A percentile compares a stretch with the other conserved stretches of the same genome.
Conservation (phyloP, 2,113 vertebrate genomes). For the Microcebus jonahi region DNA sequence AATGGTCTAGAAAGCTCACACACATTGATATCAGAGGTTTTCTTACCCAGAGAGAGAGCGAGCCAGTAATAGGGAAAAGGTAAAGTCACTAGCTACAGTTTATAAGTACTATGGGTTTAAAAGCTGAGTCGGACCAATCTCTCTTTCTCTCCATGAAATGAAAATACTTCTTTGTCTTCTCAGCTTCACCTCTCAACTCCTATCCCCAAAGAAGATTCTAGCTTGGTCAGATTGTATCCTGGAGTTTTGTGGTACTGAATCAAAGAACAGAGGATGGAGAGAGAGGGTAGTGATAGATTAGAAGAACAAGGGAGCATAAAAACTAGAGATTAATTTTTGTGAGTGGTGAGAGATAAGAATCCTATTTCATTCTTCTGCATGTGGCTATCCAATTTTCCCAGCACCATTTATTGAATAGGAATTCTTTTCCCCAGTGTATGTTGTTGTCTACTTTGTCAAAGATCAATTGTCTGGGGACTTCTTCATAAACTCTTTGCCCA, state of each 20-base stretch:
- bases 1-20: neutral
- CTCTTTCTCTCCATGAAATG: neutral
- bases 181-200: neutral
- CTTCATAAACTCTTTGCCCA: too few relatives aligned
- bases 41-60: neutral
- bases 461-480: too few relatives aligned
- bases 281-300: too few relatives aligned
- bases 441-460: too few relatives aligned
- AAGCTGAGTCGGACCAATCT: neutral
- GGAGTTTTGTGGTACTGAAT: neutral
- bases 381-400: too few relatives aligned
- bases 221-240: neutral
- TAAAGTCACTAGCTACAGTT: neutral
- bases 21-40: neutral
- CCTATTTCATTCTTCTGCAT: too few relatives aligned
- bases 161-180: neutral
- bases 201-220: neutral
- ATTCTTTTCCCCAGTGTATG: too few relatives aligned
- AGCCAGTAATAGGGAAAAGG: neutral
- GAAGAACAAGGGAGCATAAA: neutral
- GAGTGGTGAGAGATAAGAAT: too few relatives aligned
- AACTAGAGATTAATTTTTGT: neutral
- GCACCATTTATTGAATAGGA: too few relatives aligned
- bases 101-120: neutral
- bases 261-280: neutral